These are phyloP conservation scores for Callyntrura guangdongensis DNA, from an alignment of 2,888 invertebrate genomes.

Conservation along the genomic window DNA sequence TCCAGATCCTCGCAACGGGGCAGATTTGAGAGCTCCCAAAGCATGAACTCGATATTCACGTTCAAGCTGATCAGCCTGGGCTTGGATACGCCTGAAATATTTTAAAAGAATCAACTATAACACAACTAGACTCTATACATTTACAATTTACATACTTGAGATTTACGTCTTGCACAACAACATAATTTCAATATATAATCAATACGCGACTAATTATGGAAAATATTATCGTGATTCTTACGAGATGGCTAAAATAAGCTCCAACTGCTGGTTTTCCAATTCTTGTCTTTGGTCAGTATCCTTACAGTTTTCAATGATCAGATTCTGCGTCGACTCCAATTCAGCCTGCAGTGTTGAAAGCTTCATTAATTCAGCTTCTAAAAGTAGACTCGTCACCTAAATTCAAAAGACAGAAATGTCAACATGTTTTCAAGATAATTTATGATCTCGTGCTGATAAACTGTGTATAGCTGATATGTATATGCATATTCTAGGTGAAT, in stretches of 20 bases:
- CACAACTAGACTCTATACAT: background rate
- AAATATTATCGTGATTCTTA: constrained; percentile 86
- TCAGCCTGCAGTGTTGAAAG: constrained; percentile 89
- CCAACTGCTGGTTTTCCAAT: constrained; percentile 89
- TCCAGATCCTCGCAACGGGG: constrained; percentile 89
- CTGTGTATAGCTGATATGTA: background rate
- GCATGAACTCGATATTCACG: constrained; percentile 90
- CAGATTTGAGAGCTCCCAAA: constrained; percentile 89
- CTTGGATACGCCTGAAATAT: constrained; percentile 89
- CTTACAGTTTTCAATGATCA: constrained; percentile 85
- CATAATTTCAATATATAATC: background rate
- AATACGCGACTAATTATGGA: background rate
- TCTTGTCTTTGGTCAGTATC: constrained; percentile 88
- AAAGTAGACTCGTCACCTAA: constrained; percentile 90
- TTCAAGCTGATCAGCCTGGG: constrained; percentile 90
- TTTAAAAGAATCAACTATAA: background rate
- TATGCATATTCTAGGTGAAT: background rate
- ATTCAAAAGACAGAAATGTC: constrained; percentile 85
- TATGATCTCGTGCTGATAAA: constrained; percentile 21
- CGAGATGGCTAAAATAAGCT: constrained; percentile 89
- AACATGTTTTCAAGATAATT: constrained; percentile 23
- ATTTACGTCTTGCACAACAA: background rate
- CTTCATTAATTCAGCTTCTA: constrained; percentile 90
- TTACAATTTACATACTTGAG: background rate
- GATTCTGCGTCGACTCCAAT: constrained; percentile 88